A percentile compares a stretch with the other conserved stretches of the same genome.
phyloP scores from a whole-genome alignment of 1,140 invertebrate species.

The Drosophila bocki region DNA sequence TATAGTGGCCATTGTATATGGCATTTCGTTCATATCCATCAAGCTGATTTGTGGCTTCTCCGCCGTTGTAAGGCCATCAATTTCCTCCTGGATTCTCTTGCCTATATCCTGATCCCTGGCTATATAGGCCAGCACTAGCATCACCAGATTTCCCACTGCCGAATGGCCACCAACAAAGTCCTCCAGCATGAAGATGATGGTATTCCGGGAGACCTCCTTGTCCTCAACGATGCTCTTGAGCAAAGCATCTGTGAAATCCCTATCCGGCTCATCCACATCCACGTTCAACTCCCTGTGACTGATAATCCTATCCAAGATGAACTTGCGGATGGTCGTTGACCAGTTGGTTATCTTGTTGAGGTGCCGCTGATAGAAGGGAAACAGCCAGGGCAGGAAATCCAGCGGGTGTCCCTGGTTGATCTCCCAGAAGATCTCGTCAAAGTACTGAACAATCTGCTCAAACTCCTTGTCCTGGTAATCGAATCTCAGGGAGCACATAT shows the following conservation, averaged over 20 bases:
- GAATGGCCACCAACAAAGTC: constrained; percentile 95
- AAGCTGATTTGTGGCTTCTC: constrained; percentile 87
- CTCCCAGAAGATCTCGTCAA: constrained; percentile 95
- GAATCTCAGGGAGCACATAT: constrained; percentile 93
- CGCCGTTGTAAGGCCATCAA: constrained; percentile 87
- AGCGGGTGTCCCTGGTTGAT: constrained; percentile 95
- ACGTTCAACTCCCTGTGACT: constrained; percentile 86
- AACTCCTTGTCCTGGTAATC: constrained; percentile 89
- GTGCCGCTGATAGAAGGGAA: constrained; percentile 90
- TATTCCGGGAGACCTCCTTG: constrained; percentile 88
- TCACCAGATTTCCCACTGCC: constrained; percentile 93
- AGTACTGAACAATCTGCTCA: constrained; percentile 88
- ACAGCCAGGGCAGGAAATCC: constrained; percentile 94
- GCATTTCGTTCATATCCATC: constrained; percentile 89
- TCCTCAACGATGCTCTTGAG: constrained; percentile 89
- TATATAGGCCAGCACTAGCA: constrained; percentile 90
- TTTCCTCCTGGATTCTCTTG: constrained; percentile 89
- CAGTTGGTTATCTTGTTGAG: constrained; percentile 89
- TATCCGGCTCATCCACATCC: constrained; percentile 86
- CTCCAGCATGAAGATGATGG: constrained; percentile 92
- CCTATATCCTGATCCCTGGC: constrained; percentile 88
- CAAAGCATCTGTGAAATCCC: constrained; percentile 91
- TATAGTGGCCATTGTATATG: constrained; percentile 93
- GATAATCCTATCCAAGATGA: constrained; percentile 91
- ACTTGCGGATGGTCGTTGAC: constrained; percentile 89